Conservation (phyloP, 2,113 vertebrate species). For the Python bivittatus region DNA sequence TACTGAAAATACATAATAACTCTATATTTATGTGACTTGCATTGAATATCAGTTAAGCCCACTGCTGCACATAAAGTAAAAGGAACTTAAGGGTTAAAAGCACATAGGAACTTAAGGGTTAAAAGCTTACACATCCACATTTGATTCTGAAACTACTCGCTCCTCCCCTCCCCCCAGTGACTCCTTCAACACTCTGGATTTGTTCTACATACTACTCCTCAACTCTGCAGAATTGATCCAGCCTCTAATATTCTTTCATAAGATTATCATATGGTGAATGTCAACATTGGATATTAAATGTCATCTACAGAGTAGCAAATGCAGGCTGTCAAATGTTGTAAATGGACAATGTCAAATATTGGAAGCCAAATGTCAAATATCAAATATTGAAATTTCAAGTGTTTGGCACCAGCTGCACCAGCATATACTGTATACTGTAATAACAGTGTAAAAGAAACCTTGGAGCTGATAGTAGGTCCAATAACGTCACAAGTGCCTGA, state of each 20-base stretch:
- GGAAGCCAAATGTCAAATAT: conserved; percentile 25
- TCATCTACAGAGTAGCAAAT: conserved; percentile 16
- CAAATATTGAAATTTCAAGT: conserved; percentile 30
- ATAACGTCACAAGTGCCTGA: not conserved
- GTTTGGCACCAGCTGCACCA: conserved; percentile 5
- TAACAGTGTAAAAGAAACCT: not conserved
- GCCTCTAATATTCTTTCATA: conserved; percentile 2
- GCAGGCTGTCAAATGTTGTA: conserved; percentile 22
- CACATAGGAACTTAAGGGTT: not conserved
- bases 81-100: not conserved
- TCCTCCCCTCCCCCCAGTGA: not conserved
- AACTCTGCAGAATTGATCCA: conserved; percentile 6
- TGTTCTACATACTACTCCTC: not conserved
- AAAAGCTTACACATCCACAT: not conserved
- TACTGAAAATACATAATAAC: not conserved
- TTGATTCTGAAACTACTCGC: not conserved
- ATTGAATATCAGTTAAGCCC: not conserved
- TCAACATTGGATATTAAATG: conserved; percentile 35
- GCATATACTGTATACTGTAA: not conserved
- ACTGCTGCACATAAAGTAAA: not conserved
- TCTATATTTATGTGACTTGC: not conserved
- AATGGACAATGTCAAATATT: conserved; percentile 17
- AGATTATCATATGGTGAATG: conserved; percentile 32
- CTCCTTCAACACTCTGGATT: not conserved
- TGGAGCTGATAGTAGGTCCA: not conserved